Evolutionary conservation across 2,888 invertebrate species (phyloP).

Genomic region (Parapristionchus giblindavisi): DNA sequence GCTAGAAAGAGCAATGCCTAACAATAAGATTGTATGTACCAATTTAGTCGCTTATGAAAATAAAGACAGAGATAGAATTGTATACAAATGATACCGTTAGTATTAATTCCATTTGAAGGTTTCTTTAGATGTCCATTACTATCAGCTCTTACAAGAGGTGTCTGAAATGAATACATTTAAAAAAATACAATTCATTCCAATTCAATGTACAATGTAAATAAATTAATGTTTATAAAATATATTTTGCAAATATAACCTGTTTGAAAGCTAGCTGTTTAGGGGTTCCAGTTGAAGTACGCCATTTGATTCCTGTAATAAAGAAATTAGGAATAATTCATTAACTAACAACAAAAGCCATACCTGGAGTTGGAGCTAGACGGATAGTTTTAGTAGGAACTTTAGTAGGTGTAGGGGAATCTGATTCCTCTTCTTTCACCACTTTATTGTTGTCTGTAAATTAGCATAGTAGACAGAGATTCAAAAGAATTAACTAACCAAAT

Average conservation of each 20-base stretch:
- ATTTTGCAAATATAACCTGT: not conserved
- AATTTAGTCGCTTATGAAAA: no score
- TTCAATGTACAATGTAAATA: no score
- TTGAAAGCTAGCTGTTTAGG: conserved; percentile 30
- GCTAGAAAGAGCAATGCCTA: no score
- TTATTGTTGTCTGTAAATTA: not conserved
- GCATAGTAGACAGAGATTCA: not conserved
- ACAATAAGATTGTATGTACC: no score
- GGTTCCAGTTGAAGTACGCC: conserved; percentile 12
- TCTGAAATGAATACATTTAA: no score
- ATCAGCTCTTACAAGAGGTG: no score
- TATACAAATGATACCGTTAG: no score
- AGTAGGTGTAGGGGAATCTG: no score
- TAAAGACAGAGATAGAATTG: no score
- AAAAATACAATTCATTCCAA: no score
- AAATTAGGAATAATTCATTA: not conserved
- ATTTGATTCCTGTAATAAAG: not conserved
- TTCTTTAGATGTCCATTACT: no score
- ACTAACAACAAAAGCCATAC: conserved; percentile 2
- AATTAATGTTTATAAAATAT: not conserved
- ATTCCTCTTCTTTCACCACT: not conserved
- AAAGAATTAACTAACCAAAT: not conserved
- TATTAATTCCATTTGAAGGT: no score
- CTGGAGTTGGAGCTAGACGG: not conserved
- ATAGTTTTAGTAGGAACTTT: conserved; percentile 13